phyloP scores from a whole-genome alignment of 2,113 vertebrate species.

The Chionodraco myersi region DNA sequence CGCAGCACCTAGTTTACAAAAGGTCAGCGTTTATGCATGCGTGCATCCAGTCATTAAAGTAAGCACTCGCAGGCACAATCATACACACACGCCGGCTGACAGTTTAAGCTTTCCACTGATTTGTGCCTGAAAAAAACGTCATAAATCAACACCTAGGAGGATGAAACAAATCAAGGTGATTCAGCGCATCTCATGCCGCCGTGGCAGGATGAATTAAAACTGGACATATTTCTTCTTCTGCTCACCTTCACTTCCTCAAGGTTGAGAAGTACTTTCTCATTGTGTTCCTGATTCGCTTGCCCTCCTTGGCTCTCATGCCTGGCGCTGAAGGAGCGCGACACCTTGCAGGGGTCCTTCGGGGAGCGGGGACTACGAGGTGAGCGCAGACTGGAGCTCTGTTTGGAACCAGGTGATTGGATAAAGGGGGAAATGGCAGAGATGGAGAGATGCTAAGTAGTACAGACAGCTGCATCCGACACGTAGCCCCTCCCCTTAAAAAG shows the following conservation, averaged over 20 bases:
- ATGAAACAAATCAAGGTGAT: slow-evolving; percentile 1
- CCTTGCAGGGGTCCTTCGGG: slow-evolving; percentile 55
- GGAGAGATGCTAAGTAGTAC: slow-evolving; percentile 59
- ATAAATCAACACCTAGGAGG: slow-evolving; percentile 25
- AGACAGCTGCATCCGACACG: slow-evolving; percentile 72
- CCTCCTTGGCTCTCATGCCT: slow-evolving; percentile 63
- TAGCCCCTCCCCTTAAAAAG: slow-evolving; percentile 55
- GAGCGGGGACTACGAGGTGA: slow-evolving; percentile 68
- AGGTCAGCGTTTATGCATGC: slow-evolving; percentile 32
- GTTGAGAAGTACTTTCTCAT: slow-evolving; percentile 84
- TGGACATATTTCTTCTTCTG: background rate
- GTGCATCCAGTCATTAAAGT: slow-evolving; percentile 4
- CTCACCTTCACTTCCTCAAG: slow-evolving; percentile 87
- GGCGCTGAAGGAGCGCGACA: slow-evolving; percentile 60
- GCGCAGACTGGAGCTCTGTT: slow-evolving; percentile 64
- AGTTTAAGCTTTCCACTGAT: slow-evolving; percentile 18
- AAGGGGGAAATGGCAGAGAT: slow-evolving; percentile 49
- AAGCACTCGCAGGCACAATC: slow-evolving; percentile 12
- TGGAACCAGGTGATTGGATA: slow-evolving; percentile 22
- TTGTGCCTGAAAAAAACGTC: slow-evolving; percentile 2
- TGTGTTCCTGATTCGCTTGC: slow-evolving; percentile 68
- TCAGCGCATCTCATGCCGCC: slow-evolving; percentile 6
- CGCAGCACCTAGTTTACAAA: slow-evolving; percentile 84
- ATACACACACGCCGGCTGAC: slow-evolving; percentile 6
- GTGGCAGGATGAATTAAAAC: background rate